These are phyloP conservation scores for Spodoptera litura DNA, from an alignment of 1,140 invertebrate species.

Conservation along the genomic window DNA sequence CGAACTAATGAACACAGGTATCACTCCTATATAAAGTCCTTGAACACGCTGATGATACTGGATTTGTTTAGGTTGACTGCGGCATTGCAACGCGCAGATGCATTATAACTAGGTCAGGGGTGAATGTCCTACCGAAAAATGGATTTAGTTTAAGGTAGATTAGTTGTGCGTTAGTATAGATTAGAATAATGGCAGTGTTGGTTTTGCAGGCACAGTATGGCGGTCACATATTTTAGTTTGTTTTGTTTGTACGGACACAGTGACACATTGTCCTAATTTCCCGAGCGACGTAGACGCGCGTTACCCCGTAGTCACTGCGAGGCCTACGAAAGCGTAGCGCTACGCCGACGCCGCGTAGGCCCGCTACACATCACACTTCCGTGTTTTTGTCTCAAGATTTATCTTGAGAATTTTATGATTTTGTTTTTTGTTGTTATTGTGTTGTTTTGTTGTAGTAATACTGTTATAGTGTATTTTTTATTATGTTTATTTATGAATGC, in stretches of 20 bases:
- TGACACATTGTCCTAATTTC: slow-evolving; percentile 78
- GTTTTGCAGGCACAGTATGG: slow-evolving; percentile 59
- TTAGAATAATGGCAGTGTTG: slow-evolving; percentile 70
- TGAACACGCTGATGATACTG: slow-evolving; percentile 61
- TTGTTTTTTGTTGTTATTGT: background rate
- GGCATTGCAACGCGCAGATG: slow-evolving; percentile 75
- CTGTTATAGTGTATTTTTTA: background rate
- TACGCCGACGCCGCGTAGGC: slow-evolving; percentile 70
- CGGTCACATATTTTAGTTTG: slow-evolving; percentile 56
- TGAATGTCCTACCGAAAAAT: slow-evolving; percentile 70
- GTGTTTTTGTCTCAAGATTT: slow-evolving; percentile 65
- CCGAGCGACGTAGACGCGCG: slow-evolving; percentile 68
- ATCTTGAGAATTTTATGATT: slow-evolving; percentile 56
- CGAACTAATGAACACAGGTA: slow-evolving; percentile 81
- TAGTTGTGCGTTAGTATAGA: slow-evolving; percentile 67
- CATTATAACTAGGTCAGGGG: slow-evolving; percentile 77
- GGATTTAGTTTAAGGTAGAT: slow-evolving; percentile 56
- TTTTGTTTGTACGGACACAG: slow-evolving; percentile 57
- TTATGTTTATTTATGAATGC: too few relatives aligned
- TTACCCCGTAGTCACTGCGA: slow-evolving; percentile 73
- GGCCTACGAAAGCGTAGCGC: slow-evolving; percentile 78
- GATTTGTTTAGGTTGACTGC: slow-evolving; percentile 59
- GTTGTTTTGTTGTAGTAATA: background rate
- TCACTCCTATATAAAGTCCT: slow-evolving; percentile 62
- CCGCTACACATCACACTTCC: slow-evolving; percentile 66